Percentiles rank a stretch among this genome's conserved stretches.
Conservation (phyloP, 2,797 vertebrate species). For the Sebastes goodei region DNA sequence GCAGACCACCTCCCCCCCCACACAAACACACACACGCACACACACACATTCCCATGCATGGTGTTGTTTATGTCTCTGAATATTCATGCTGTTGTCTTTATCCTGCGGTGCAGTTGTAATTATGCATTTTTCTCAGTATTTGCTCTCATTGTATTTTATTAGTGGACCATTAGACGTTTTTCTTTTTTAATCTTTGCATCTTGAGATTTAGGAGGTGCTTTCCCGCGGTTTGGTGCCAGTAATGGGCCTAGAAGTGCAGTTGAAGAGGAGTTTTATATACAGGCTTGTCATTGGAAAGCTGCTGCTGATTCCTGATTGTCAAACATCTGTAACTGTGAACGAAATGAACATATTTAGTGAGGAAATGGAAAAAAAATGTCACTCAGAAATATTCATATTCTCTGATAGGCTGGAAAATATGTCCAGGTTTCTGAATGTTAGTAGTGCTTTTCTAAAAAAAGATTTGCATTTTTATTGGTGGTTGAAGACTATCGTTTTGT, state of each 20-base stretch:
- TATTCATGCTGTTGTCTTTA: neutral
- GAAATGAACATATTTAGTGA: neutral
- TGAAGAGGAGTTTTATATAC: neutral
- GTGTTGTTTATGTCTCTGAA: neutral
- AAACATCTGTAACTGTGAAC: neutral
- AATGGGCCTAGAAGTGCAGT: neutral
- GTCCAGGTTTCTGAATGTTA: neutral
- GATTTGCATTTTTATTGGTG: neutral
- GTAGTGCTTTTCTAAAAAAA: neutral
- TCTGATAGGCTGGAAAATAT: neutral
- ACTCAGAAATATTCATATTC: neutral
- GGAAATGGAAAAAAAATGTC: neutral
- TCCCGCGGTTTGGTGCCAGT: neutral
- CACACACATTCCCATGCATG: conserved; percentile 18
- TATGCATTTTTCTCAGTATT: neutral
- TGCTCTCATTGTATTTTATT: neutral
- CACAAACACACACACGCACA: neutral
- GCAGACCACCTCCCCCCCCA: neutral
- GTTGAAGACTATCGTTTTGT: neutral
- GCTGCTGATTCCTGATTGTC: neutral
- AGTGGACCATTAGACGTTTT: neutral
- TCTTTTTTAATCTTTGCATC: neutral
- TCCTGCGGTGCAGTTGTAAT: conserved; percentile 12
- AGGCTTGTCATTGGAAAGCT: neutral
- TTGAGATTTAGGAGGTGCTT: neutral